Evolutionary conservation across 2,113 vertebrate genomes (phyloP), one percentile per base, ranked within the genome.

Genomic region (Serilophus lunatus): DNA sequence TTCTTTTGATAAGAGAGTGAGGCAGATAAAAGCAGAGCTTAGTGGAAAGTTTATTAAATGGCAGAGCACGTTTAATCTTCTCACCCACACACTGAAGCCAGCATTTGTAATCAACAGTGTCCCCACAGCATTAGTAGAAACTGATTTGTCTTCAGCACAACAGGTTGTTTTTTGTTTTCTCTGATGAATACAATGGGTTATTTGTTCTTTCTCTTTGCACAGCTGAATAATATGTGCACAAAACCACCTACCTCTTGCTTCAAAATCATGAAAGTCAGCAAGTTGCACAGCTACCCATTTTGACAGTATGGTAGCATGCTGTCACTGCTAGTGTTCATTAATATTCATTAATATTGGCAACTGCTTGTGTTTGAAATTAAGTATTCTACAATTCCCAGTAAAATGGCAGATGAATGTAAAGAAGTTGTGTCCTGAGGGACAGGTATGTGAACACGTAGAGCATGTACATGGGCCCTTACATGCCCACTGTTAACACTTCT

Each of bases 31-130:
- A 86, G 47, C 51, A 53, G 64, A 74, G 80, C 69, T 92, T 86
- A 47, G 60, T 86, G 51, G 77, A 56, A 90, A 88, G 82, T 94
- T 94, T 83, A 88, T 90, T 95, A 90, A 88, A 81, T 88, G 90
- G 56, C 90, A 78, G 68, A 88, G 85, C 72, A 79, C 6, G 3
- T 83, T 94, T 90, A 44, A 86, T 92, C 88, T 93, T 88, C 60
- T 49, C 68, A 88, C 76, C 82, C 60, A 56, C 76, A 33, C 28
- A 40, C 0, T 71, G 33, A 29, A 92, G 82, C 71, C 82, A 84
- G 60, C 79, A 50, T 92, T 94, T 94, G 79, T 93, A 82, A 84
- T 89, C 77, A 82, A 12, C 65, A 44, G 12, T 44, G 51, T 90
- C 75, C 79, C 71, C 2, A 2, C 69, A 86, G 88, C 76, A 61